phyloP scores from a whole-genome alignment of 2,797 vertebrate genomes.

The Trematocara caparti region DNA sequence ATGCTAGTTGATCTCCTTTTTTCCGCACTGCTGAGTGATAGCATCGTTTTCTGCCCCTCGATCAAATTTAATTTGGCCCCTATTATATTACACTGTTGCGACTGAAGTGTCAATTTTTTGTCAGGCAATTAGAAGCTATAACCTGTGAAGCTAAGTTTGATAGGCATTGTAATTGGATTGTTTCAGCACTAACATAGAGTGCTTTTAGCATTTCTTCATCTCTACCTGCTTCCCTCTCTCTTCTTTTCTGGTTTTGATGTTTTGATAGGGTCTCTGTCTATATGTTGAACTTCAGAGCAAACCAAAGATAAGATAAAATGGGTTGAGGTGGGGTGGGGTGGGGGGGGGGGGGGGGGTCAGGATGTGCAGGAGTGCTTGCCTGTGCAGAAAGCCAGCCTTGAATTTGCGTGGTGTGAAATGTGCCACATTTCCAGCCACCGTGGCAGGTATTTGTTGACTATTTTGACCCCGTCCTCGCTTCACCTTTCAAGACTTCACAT shows the following conservation, averaged over 20 bases:
- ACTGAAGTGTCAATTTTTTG: conserved; percentile 99
- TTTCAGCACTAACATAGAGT: conserved; percentile 96
- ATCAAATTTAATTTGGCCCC: conserved; percentile 99
- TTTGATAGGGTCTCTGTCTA: conserved; percentile 70
- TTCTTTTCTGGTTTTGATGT: conserved; percentile 75
- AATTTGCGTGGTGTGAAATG: conserved; percentile 42
- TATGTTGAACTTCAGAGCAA: conserved; percentile 69
- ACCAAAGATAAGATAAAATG: conserved; percentile 51
- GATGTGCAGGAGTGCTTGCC: conserved; percentile 23
- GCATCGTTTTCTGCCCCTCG: conserved; percentile 98
- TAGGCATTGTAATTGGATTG: conserved; percentile 99
- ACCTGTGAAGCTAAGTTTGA: conserved; percentile 99
- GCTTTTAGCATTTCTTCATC: conserved; percentile 72
- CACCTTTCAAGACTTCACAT: conserved; percentile 40
- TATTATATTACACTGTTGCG: conserved; percentile 98
- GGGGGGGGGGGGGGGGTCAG: not conserved
- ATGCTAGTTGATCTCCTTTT: conserved; percentile 92
- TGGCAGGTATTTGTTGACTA: conserved; percentile 40
- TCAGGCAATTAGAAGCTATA: conserved; percentile 99
- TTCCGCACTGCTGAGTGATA: conserved; percentile 91
- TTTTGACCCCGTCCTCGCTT: conserved; percentile 48
- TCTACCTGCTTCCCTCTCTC: conserved; percentile 56
- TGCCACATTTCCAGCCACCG: conserved; percentile 18
- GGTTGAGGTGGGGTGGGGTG: not conserved
- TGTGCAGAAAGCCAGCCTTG: conserved; percentile 40